Evolutionary conservation across 1,140 invertebrate genomes (phyloP), one percentile per base, ranked within the genome.

Genomic region (Drosophila yakuba): DNA sequence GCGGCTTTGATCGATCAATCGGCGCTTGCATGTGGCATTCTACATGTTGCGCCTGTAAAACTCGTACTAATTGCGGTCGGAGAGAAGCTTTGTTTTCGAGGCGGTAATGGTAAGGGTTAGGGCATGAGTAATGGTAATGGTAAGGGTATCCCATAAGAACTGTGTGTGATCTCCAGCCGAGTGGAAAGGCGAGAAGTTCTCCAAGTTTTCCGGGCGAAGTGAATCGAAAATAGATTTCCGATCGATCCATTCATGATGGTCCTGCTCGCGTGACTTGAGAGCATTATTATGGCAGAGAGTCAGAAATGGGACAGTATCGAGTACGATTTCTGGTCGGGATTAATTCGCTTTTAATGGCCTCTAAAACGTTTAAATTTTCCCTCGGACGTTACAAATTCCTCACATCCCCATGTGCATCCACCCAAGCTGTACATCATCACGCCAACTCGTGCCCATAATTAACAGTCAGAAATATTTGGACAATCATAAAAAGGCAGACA

Each of bases 401-500:
- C 57, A 74, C 51, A 61, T 61, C 35, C 62, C 47, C 35, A 17
- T 17, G 14, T 17, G 36, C 23, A 39, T 57, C 51, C 23, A n/a
- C 28, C 25, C 23, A 15, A n/a, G 35, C 54, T 41, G 56, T 66
- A 57, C 57, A 78, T 69, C 57, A 78, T 69, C 74, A 88, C 74
- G 75, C 82, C 39, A 86, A 86, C 83, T 83, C 83, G 83, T 88
- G 84, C 83, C 83, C 54, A 88, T 86, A 86, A 86, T 86, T 86
- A 86, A 82, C 83, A 83, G 79, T 43, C 68, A 67, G 72, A 88
- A 89, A 88, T 88, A 86, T 86, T 86, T 86, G 83, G 83, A 86
- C 82, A 88, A 79, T 78, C 78, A 57, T 78, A 78, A 80, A 77
- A 39, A 39, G 23, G 20, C 38, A 60, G 25, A 67, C 39, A 47